A percentile compares a stretch with the other conserved stretches of the same genome.
Conservation (phyloP, 2,113 vertebrate species). For the Atlantisia rogersi region DNA sequence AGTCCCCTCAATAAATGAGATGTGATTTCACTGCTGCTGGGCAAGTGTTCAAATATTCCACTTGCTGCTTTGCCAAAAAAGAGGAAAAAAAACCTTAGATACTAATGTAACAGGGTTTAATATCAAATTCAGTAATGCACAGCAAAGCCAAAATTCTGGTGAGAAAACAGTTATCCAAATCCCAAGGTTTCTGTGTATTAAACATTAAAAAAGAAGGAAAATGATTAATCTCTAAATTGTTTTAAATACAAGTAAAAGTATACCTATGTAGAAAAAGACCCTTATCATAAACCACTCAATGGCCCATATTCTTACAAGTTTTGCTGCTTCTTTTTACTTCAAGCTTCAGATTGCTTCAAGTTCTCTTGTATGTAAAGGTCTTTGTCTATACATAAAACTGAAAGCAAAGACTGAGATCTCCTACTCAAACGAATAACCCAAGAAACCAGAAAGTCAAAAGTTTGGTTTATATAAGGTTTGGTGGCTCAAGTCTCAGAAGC, state of each 20-base stretch:
- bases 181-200: background rate
- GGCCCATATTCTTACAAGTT: background rate
- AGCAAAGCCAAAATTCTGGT: background rate
- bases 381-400: background rate
- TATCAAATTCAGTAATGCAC: background rate
- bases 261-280: background rate
- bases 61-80: background rate
- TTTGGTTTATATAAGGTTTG: background rate
- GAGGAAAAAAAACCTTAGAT: background rate
- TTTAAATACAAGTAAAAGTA: background rate
- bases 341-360: background rate
- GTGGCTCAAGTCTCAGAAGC: background rate
- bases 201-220: background rate
- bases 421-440: background rate
- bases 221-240: background rate
- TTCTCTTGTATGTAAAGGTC: background rate
- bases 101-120: background rate
- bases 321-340: background rate
- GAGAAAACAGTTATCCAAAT: background rate
- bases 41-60: constrained; percentile 36
- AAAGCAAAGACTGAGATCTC: background rate
- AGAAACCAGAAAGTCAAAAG: background rate
- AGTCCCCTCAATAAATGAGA: constrained; percentile 28
- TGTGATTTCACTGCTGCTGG: background rate
- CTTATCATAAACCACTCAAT: background rate